phyloP scores from a whole-genome alignment of 1,140 invertebrate species.

The Pomacea maculata region DNA sequence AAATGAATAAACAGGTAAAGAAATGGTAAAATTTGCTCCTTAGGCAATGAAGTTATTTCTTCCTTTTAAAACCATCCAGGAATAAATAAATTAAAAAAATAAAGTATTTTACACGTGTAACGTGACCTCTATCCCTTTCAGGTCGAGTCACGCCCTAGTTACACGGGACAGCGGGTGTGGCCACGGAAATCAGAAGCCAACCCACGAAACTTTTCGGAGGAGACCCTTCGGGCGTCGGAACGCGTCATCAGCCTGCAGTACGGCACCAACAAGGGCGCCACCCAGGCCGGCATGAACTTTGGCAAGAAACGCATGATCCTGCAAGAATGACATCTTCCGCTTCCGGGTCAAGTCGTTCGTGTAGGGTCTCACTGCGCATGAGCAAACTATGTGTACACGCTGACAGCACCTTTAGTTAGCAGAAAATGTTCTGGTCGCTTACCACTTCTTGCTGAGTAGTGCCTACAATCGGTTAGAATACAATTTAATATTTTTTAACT shows the following conservation, averaged over 20 bases:
- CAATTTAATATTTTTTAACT: neutral
- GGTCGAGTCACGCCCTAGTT: constrained; percentile 88
- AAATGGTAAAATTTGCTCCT: neutral
- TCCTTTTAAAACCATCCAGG: neutral
- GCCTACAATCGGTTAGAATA: neutral
- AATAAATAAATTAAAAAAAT: neutral
- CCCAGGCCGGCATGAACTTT: constrained; percentile 78
- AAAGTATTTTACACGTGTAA: neutral
- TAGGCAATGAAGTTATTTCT: neutral
- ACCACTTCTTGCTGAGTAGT: neutral
- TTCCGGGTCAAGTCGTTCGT: neutral
- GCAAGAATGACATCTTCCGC: constrained; percentile 27
- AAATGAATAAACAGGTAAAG: neutral
- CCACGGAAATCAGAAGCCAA: constrained; percentile 72
- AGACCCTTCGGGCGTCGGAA: constrained; percentile 89
- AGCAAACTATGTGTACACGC: neutral
- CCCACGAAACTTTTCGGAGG: constrained; percentile 75
- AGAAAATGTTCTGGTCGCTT: neutral
- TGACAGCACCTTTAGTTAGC: neutral
- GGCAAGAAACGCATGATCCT: constrained; percentile 58
- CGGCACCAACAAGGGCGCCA: constrained; percentile 86
- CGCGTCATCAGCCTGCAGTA: constrained; percentile 83
- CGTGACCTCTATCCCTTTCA: constrained; percentile 57
- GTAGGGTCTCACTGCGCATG: neutral
- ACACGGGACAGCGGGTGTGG: constrained; percentile 77